Evolutionary conservation across 2,113 vertebrate genomes (phyloP).

Genomic region (Etheostoma spectabile): DNA sequence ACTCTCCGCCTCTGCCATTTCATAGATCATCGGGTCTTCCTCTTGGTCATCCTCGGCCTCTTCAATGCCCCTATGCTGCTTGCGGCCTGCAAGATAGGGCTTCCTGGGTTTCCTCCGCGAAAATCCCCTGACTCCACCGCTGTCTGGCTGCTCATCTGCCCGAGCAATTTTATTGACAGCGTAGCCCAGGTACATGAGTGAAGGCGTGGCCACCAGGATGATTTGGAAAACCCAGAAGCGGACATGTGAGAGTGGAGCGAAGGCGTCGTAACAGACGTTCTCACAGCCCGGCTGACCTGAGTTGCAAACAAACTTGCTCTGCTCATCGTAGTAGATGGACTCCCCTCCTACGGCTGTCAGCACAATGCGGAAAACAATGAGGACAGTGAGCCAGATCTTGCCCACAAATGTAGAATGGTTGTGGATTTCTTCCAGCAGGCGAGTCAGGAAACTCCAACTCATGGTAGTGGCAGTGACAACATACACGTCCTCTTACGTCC

Average conservation of each 20-base stretch:
- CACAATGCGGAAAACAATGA: slow-evolving; percentile 95
- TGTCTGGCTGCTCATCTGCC: slow-evolving; percentile 83
- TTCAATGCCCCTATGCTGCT: slow-evolving; percentile 89
- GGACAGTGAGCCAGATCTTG: slow-evolving; percentile 94
- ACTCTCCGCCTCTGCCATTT: slow-evolving; percentile 87
- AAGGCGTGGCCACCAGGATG: slow-evolving; percentile 91
- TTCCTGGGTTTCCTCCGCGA: slow-evolving; percentile 75
- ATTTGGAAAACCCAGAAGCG: slow-evolving; percentile 98
- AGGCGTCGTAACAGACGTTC: slow-evolving; percentile 95
- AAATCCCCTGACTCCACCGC: slow-evolving; percentile 3
- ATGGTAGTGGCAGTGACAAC: slow-evolving; percentile 78
- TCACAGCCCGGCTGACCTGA: slow-evolving; percentile 94
- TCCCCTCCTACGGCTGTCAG: slow-evolving; percentile 95
- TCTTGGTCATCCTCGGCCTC: slow-evolving; percentile 91
- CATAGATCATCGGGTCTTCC: slow-evolving; percentile 95
- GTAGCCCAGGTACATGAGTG: slow-evolving; percentile 93
- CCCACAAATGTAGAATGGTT: slow-evolving; percentile 97
- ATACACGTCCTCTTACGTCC: slow-evolving; percentile 40
- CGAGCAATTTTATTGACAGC: slow-evolving; percentile 93
- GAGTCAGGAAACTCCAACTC: slow-evolving; percentile 98
- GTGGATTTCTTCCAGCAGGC: slow-evolving; percentile 96
- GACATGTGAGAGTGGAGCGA: slow-evolving; percentile 93
- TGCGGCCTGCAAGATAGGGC: slow-evolving; percentile 82
- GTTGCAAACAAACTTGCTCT: slow-evolving; percentile 97
- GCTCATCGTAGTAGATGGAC: slow-evolving; percentile 96